Evolutionary conservation across 2,113 vertebrate genomes (phyloP), one percentile per base, ranked within the genome.

Genomic region (Vulpes lagopus): DNA sequence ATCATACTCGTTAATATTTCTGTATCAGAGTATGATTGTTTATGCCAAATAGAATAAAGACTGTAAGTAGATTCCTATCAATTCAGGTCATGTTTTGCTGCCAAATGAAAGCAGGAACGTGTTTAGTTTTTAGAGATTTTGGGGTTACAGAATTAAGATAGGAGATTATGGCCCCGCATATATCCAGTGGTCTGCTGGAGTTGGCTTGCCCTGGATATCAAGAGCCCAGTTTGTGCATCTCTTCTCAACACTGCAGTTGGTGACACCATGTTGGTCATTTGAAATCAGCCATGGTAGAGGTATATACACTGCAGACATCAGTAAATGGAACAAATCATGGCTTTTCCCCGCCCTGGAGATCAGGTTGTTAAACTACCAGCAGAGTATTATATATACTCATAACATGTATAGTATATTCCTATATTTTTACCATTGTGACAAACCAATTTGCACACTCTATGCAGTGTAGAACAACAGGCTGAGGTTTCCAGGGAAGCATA

Each of bases 71-170:
- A 81, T 93, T 90, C 15, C 19, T 30, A 4, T 87, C 35, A 59
- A 32, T 69, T 87, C 38, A 62, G 25, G 62, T 87, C 82, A 60
- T n/a, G 3, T 97, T 71, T 91, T 74, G 11, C 51, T 76, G 25
- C 86, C 60, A 67, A 60, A 69, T 23, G 17, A 89, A 16, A 64
- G 71, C 64, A 89, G 71, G 71, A 84, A 88, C 79, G 53, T 79
- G 49, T 94, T 94, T 71, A 25, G 25, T 87, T 94, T 82, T 62
- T 25, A 60, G 32, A 87, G 74, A 14, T 53, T 90, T 84, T 69
- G 38, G 69, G n/a, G 49, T 89, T 80, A 96, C 62, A 57, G 49
- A 80, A 74, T 78, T 84, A 35, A 30, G 11, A 51, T 59, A 27
- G 78, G 82, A 55, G 60, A 35, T 30, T 49, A 16, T 69, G 55